Evolutionary conservation across 2,113 vertebrate species (phyloP), one percentile per base, ranked within the genome.

Genomic region (Malurus melanocephalus): DNA sequence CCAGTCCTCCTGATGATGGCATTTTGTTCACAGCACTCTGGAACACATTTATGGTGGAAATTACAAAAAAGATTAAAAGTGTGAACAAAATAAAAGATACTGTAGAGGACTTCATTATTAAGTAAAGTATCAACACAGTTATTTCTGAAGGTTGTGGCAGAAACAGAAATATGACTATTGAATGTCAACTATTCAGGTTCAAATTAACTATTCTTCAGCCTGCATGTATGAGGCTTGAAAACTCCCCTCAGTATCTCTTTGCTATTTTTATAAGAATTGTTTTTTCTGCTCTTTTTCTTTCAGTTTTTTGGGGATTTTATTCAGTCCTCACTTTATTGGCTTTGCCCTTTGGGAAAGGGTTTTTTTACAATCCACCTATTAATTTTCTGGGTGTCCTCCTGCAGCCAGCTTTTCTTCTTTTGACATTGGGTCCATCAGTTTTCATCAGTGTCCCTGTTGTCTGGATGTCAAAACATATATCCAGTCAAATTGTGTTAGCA

Each of bases 391-490:
- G 61, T 83, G 71, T 89, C 32, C 30, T 94, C 57, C 62, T 92
- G 57, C 33, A 89, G 52, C 16, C 74, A 87, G 61, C 23, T 85
- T 77, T 76, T 42, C 51, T 88, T 80, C 69, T 83, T 87, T 79
- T 89, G 89, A 89, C 64, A 76, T 80, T 75, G 79, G 66, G 38
- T 82, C 72, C 52, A 92, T 96, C 89, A 79, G 40, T 90, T 95
- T 89, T 78, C 79, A 94, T 93, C 79, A 81, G 51, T 32, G 28
- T 93, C 55, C 38, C 22, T 32, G 42, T 90, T 88, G 76, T 33
- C 55, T 79, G 59, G 35, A 84, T 94, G 93, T 93, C 95, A 92
- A 88, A 93, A 91, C 1, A 3, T 21, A 86, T 89, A 92, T 72
- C 64, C 69, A 81, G 80, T 85, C 72, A 92, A 91, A 88, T 2